Evolutionary conservation across 1,140 invertebrate genomes (phyloP), one percentile per base, ranked within the genome.

Genomic region (Bombus sylvicola): DNA sequence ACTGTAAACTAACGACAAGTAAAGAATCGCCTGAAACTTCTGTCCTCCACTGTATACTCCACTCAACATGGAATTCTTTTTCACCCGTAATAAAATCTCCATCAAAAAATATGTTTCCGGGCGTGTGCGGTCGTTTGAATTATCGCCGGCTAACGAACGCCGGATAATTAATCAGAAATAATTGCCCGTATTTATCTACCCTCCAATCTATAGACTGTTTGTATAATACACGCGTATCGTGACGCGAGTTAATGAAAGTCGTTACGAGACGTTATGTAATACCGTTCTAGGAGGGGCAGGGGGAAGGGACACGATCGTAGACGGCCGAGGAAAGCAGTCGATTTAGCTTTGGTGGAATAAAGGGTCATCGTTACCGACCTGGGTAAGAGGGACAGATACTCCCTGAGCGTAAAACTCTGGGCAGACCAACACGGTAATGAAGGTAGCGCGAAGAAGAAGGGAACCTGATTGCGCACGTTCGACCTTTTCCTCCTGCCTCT

Each of bases 391-490:
- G 78, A 85, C 84, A 85, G 78, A 85, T 81, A 81, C 37, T 13
- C 84, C 53, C 71, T 57, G 84, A 66, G 71, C 84, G 71, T 85
- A 81, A 81, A 81, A 79, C 66, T 85, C 84, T 37, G 13, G 22
- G 0, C 43, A 79, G 59, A 81, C 78, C 31, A 80, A 64, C 83
- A 72, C 43, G 28, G 71, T 85, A 85, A 85, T 85, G 84, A 85
- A 85, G 84, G 78, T 81, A 72, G 79, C 79, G 85, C 84, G 85
- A 84, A 89, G 85, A 84, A 81, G 81, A 84, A 87, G 81, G 75
- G 78, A 87, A 62, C 80, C 73, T 86, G 85, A 82, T 86, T 86
- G 85, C 80, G 72, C 83, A 85, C 83, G 83, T 85, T 86, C 80
- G 72, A 86, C 85, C 79, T 81, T 89, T 81, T 81, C 72, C 43